These are phyloP conservation scores for Rhinoraja longicauda DNA, from an alignment of 2,797 vertebrate genomes.

Conservation along the genomic window DNA sequence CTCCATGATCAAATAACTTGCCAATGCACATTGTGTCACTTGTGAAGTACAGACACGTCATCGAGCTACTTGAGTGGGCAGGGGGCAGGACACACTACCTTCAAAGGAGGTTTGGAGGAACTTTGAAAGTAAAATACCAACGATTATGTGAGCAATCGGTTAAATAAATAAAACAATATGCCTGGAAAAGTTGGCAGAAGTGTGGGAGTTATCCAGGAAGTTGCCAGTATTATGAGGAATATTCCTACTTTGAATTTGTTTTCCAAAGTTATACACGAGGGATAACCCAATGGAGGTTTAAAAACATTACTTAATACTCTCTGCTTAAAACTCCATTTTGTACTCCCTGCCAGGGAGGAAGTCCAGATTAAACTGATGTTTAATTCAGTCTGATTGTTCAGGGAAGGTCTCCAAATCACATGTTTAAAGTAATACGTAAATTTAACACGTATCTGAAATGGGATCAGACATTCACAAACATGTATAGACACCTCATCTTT, in stretches of 20 bases:
- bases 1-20: not conserved
- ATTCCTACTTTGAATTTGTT: not conserved
- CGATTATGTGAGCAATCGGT: not conserved
- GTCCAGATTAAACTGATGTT: not conserved
- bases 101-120: not conserved
- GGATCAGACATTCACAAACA: not conserved
- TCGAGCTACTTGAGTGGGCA: not conserved
- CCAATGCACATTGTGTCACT: not conserved
- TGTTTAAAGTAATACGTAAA: not conserved
- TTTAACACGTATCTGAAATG: not conserved
- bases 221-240: not conserved
- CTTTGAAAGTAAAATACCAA: not conserved
- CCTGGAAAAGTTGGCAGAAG: not conserved
- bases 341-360: not conserved
- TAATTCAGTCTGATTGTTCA: not conserved
- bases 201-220: not conserved
- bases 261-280: not conserved
- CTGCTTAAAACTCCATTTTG: not conserved
- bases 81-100: not conserved
- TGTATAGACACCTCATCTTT: not conserved
- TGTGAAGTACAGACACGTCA: not conserved
- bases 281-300: not conserved
- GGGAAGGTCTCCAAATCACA: constrained; percentile 7
- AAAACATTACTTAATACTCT: not conserved
- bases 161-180: not conserved